Evolutionary conservation across 2,888 invertebrate species (phyloP).

Genomic region (Ganaspis brasiliensis): DNA sequence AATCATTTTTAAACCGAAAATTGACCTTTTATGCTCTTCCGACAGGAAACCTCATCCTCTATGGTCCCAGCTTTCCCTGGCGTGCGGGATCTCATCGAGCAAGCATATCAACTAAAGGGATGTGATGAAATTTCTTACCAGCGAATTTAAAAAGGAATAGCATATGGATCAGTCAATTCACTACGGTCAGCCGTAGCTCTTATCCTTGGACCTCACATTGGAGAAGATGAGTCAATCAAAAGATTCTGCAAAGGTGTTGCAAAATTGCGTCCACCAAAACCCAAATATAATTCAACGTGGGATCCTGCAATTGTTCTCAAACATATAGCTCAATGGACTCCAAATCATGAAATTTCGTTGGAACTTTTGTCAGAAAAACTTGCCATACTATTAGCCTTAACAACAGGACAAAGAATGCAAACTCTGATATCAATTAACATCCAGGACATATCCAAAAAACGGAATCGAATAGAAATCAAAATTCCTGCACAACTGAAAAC

Average conservation of each 20-base stretch:
- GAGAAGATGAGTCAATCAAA: slow-evolving; percentile 55
- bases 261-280: slow-evolving; percentile 59
- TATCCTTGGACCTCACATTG: slow-evolving; percentile 53
- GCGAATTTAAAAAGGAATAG: no score
- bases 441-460: neutral
- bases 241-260: slow-evolving; percentile 62
- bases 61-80: slow-evolving; percentile 37
- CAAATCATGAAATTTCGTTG: slow-evolving; percentile 49
- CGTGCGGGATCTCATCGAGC: slow-evolving; percentile 41
- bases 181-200: no score
- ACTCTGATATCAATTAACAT: neutral
- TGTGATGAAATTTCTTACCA: slow-evolving; percentile 49
- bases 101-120: slow-evolving; percentile 49
- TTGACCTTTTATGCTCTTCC: slow-evolving; percentile 61
- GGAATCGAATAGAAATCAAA: slow-evolving; percentile 50
- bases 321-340: slow-evolving; percentile 49
- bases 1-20: slow-evolving; percentile 58
- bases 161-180: no score
- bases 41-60: slow-evolving; percentile 53
- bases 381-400: slow-evolving; percentile 54
- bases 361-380: slow-evolving; percentile 55
- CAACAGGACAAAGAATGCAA: slow-evolving; percentile 58
- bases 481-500: slow-evolving; percentile 54
- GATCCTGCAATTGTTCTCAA: slow-evolving; percentile 63
- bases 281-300: slow-evolving; percentile 65